Base-by-base conservation (phyloP, 2,888 invertebrate species). In the Gymnocheta viridis region DNA sequence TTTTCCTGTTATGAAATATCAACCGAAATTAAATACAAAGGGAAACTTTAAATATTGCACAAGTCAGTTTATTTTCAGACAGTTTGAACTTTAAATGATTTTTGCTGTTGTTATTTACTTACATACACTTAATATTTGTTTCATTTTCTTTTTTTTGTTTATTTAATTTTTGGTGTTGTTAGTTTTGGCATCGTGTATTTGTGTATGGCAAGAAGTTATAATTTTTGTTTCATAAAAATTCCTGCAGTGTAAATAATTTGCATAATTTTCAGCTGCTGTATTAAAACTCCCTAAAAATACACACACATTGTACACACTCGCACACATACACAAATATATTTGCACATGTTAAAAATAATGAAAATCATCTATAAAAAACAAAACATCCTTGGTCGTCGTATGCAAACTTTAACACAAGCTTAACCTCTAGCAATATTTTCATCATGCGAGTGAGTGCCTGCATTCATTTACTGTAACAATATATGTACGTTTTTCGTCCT, bases 221-320 rank as follows among this genome's bases (percentile, higher is more conserved):
- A 81, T 82, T 82, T 82, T 56, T 69, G 69, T 82, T 82, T 76
- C 69, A 74, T 82, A 69, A 82, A 81, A 82, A 82, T 82, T 82
- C 81, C 81, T 56, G 38, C 69, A 64, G 62, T 69, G 81, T 76
- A 82, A 82, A 82, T 76, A 82, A 82, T 82, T 82, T 82, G 81
- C 81, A 82, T 82, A 82, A 82, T 82, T 76, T 82, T 82, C 81
- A 76, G 81, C 62, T 82, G 81, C 76, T 76, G 69, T 82, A 82
- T 76, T 76, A 69, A 74, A 69, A 81, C 14, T 54, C 24, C 19
- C 19, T 12, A 41, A 58, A 29, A 77, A 58, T 44, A 64, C 14
- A 29, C 19, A 54, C 49, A 41, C 44, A n/a, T n/a, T n/a, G n/a
- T n/a, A 60, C 24, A 64, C 7, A 51, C 17, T 14, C 14, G 35